Evolutionary conservation across 2,113 vertebrate genomes (phyloP).

Genomic region (Atlantisia rogersi): DNA sequence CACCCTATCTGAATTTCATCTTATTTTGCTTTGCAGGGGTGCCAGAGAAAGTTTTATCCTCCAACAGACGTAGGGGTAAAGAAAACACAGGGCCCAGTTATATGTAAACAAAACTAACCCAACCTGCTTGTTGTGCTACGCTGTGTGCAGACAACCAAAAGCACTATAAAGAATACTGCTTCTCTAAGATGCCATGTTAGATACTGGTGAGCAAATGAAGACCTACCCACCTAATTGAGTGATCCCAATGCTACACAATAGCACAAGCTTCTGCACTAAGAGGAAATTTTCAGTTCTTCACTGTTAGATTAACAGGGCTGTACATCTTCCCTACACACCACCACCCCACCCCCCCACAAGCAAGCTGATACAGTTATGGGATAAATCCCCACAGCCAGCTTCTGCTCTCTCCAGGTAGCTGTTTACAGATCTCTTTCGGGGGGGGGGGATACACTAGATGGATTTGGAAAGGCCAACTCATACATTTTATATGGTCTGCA

Average conservation of each 20-base stretch:
- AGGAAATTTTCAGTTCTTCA: neutral
- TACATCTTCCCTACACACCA: neutral
- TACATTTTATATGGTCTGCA: neutral
- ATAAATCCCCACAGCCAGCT: neutral
- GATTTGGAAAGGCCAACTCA: neutral
- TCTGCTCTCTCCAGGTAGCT: neutral
- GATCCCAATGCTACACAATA: neutral
- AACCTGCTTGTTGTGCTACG: slow-evolving; percentile 15
- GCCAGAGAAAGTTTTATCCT: neutral
- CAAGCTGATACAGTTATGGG: neutral
- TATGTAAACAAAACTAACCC: slow-evolving; percentile 45
- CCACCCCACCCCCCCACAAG: fast-evolving
- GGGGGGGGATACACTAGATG: neutral
- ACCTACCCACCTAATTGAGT: neutral
- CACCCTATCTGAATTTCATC: slow-evolving; percentile 20
- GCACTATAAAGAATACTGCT: neutral
- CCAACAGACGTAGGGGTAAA: neutral
- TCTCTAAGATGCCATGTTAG: neutral
- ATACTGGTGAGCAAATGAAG: neutral
- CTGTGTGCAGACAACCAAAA: neutral
- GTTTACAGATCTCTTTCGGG: neutral
- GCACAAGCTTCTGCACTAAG: neutral
- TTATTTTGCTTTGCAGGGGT: slow-evolving; percentile 9
- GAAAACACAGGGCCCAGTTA: neutral
- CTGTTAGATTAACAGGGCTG: neutral